Base-by-base conservation (phyloP, 2,888 invertebrate species). In the Drosophila meridionalis region DNA sequence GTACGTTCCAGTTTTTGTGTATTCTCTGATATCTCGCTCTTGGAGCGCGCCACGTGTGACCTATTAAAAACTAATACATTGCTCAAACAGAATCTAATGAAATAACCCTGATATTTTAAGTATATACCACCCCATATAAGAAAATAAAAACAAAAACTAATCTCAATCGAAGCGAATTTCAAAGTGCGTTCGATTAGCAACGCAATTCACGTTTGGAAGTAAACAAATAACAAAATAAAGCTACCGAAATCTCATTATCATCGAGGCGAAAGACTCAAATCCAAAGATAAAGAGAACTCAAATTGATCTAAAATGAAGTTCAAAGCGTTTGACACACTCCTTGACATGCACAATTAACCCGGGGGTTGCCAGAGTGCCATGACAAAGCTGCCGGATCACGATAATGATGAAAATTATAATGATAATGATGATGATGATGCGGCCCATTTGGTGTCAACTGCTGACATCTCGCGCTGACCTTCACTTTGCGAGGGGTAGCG, bases 301-400 rank as follows among this genome's bases (percentile, higher is more conserved):
- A 38, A 9, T 63, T 71, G 80, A 80, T 71, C 71, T 70, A 45
- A 42, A 55, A 60, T 48, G 52, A 45, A 52, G 52, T 12, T 52
- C 56, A 45, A 52, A 48, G 48, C 47, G 28, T n/a, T 66, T 48
- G 40, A 38, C 73, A 43, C 60, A 32, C 61, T 52, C 58, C 69
- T 79, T 82, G 78, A 78, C 66, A 86, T 71, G 84, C 83, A 83
- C 80, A 83, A 84, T 89, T 87, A 76, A 73, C 80, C 28, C 20
- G n/a, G 38, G 34, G 43, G 58, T 45, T 45, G 34, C 34, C 58
- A 45, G 9, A 34, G 45, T 58, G 30, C 28, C 48, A 30, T 50
- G 73, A 55, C 72, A 70, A 57, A 34, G 73, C 36, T 43, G 45
- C 63, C 59, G 57, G 28, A 26, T 64, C 26, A 45, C 45, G 20